phyloP scores from a whole-genome alignment of 2,797 vertebrate genomes.

The Spinibarbus caldwelli region DNA sequence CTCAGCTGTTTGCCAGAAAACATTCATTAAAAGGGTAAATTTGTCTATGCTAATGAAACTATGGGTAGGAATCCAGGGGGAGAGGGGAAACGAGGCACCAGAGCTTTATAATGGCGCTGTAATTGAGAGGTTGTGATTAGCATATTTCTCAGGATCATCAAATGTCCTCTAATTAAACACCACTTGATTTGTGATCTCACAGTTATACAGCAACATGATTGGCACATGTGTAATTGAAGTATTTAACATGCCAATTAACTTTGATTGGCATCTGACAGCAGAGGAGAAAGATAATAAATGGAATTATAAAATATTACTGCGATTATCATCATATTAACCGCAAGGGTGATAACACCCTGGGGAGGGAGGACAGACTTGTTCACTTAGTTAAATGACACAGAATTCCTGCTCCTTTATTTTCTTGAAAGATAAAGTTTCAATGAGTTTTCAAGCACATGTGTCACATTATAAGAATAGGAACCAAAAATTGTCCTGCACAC shows the following conservation, averaged over 20 bases:
- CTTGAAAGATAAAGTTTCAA: background rate
- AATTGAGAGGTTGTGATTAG: conserved; percentile 64
- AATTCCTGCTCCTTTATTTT: background rate
- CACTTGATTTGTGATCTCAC: conserved; percentile 57
- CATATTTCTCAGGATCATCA: conserved; percentile 62
- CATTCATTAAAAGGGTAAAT: conserved; percentile 52
- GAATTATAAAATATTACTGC: conserved; percentile 53
- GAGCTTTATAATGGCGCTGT: conserved; percentile 56
- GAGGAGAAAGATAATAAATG: conserved; percentile 54
- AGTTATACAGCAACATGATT: conserved; percentile 54
- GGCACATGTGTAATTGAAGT: conserved; percentile 58
- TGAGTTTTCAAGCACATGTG: background rate
- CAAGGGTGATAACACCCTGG: conserved; percentile 44
- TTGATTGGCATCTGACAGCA: conserved; percentile 60
- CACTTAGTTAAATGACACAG: background rate
- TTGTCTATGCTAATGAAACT: conserved; percentile 51
- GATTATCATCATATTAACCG: conserved; percentile 62
- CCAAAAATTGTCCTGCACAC: background rate
- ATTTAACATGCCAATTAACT: conserved; percentile 62
- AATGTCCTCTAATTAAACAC: conserved; percentile 62
- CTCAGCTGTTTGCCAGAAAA: conserved; percentile 52
- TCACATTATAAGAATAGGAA: background rate
- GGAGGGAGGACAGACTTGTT: conserved; percentile 11
- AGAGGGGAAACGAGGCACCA: conserved; percentile 43
- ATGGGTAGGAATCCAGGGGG: conserved; percentile 37